A percentile compares a stretch with the other conserved stretches of the same genome.
Evolutionary conservation across 2,113 vertebrate species (phyloP).

Genomic region (Mixornis gularis): DNA sequence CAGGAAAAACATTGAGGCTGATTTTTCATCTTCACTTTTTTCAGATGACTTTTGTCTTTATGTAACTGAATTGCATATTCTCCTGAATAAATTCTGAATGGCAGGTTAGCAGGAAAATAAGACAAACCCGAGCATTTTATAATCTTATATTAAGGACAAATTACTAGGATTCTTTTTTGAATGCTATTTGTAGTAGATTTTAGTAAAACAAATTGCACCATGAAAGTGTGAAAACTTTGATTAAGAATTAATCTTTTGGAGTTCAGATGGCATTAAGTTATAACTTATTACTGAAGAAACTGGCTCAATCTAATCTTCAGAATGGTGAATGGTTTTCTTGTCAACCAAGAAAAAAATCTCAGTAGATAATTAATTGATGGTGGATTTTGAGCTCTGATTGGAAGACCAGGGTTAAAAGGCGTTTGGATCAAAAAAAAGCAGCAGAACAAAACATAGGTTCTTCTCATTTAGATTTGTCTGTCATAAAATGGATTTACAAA

Average conservation of each 20-base stretch:
- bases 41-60: not conserved
- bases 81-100: not conserved
- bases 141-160: not conserved
- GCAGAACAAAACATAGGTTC: not conserved
- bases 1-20: not conserved
- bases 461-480: not conserved
- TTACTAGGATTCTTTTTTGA: not conserved
- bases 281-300: not conserved
- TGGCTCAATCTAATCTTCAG: not conserved
- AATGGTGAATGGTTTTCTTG: not conserved
- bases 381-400: not conserved
- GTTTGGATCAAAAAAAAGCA: not conserved
- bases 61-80: not conserved
- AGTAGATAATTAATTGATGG: not conserved
- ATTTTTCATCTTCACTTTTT: not conserved
- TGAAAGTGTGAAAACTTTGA: slow-evolving; percentile 3
- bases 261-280: not conserved
- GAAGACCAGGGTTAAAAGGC: not conserved
- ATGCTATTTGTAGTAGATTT: not conserved
- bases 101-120: not conserved
- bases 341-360: not conserved
- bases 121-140: not conserved
- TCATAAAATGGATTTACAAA: not conserved
- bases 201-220: not conserved
- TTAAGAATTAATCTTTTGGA: slow-evolving; percentile 29